A percentile compares a stretch with the other conserved stretches of the same genome.
phyloP scores from a whole-genome alignment of 1,140 invertebrate species.

The Drosophila kanapiae region DNA sequence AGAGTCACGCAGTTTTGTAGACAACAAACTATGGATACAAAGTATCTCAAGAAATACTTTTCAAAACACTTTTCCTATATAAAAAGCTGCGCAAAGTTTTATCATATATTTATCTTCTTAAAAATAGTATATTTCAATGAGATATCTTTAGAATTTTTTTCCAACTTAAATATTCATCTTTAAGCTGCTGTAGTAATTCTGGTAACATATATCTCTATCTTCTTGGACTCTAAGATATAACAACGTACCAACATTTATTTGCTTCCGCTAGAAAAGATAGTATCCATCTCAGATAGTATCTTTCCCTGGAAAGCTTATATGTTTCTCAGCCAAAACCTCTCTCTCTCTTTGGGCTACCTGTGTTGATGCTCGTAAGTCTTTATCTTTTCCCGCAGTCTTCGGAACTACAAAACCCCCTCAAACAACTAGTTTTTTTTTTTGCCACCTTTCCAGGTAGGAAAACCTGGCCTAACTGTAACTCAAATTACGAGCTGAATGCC shows the following conservation, averaged over 20 bases:
- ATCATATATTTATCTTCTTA: background rate
- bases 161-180: background rate
- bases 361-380: conserved; percentile 16
- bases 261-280: background rate
- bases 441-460: conserved; percentile 8
- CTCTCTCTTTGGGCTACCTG: background rate
- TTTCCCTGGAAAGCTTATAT: conserved; percentile 1
- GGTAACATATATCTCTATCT: background rate
- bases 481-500: conserved; percentile 36
- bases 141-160: background rate
- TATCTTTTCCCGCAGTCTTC: conserved; percentile 7
- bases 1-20: rapidly evolving
- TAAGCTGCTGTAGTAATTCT: background rate
- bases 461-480: conserved; percentile 54
- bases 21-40: background rate
- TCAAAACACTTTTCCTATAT: background rate
- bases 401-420: background rate
- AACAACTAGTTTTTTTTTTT: conserved; percentile 13
- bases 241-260: background rate
- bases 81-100: background rate
- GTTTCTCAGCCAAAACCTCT: background rate
- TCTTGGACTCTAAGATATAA: background rate
- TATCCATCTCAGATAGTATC: conserved; percentile 2
- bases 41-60: background rate
- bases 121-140: no score